Evolutionary conservation across 92 coral and sea anemone genomes (phyloP).

Genomic region (Epizoanthus fatuus): DNA sequence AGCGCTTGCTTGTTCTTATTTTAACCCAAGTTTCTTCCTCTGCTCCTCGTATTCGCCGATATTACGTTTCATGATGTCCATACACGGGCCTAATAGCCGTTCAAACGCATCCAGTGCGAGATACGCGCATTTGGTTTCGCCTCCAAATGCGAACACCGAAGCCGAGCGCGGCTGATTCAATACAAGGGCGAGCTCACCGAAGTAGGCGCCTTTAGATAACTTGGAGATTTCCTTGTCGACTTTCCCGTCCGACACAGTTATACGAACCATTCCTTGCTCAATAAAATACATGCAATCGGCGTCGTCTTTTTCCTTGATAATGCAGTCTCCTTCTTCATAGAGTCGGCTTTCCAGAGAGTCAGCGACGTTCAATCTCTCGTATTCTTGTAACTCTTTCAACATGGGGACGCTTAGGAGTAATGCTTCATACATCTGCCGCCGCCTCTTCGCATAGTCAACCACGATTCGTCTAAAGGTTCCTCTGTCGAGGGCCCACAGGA

Average conservation of each 20-base stretch:
- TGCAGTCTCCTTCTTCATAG: slow-evolving; percentile 88
- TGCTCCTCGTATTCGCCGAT: slow-evolving; percentile 90
- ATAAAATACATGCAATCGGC: slow-evolving; percentile 99
- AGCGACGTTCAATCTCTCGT: slow-evolving; percentile 94
- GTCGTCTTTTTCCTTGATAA: slow-evolving; percentile 88
- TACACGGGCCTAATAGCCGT: slow-evolving; percentile 95
- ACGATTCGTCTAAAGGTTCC: slow-evolving; percentile 92
- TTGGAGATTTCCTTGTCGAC: slow-evolving; percentile 84
- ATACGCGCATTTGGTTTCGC: slow-evolving; percentile 84
- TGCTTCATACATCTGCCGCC: slow-evolving; percentile 88
- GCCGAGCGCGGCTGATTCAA: slow-evolving; percentile 98
- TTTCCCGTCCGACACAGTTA: slow-evolving; percentile 81
- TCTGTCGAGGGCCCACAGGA: slow-evolving; percentile 96
- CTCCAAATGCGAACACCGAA: slow-evolving; percentile 84
- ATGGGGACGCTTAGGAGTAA: slow-evolving; percentile 93
- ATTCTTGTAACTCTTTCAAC: slow-evolving; percentile 81
- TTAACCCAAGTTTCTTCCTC: slow-evolving; percentile 88
- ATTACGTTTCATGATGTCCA: slow-evolving; percentile 98
- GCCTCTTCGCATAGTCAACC: slow-evolving; percentile 95
- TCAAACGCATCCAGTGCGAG: slow-evolving; percentile 94
- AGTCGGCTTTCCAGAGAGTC: slow-evolving; percentile 91
- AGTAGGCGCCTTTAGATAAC: slow-evolving; percentile 83
- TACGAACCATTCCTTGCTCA: slow-evolving; percentile 87
- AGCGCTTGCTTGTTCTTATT: slow-evolving; percentile 28
- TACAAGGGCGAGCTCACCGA: slow-evolving; percentile 97